Evolutionary conservation across 2,113 vertebrate genomes (phyloP), one percentile per base, ranked within the genome.

Genomic region (Antennarius striatus): DNA sequence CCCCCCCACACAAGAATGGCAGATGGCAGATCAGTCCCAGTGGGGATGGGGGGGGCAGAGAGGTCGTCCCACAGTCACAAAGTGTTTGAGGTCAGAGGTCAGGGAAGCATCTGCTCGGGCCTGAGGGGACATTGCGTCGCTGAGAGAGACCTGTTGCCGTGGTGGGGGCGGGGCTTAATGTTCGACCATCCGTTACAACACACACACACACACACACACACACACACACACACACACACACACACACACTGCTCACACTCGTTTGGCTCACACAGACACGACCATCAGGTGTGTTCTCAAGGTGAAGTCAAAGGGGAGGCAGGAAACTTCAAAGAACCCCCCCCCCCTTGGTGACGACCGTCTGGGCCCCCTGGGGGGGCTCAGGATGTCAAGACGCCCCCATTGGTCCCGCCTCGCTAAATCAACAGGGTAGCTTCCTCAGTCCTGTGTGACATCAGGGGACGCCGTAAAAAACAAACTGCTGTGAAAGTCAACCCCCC

Each of bases 61-160:
- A 81, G 90, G 77, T 74, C 65, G 62, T 80, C 84, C 88, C 87
- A 81, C 75, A 85, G 81, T 89, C 89, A 92, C 92, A 93, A 92
- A 92, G 92, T 91, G 89, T 85, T 88, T 62, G 30, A 78, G 89
- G 87, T 92, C 88, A 90, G 65, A 85, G 92, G 87, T 93, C 82
- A 57, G 72, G 65, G 71, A 84, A 91, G 92, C 92, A 93, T 93
- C 92, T 93, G 92, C 89, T 93, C 82, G 10, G 80, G 87, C 84
- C 86, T 84, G 75, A 87, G 85, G 90, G 85, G 85, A 90, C 89
- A 90, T 90, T 86, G 62, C 89, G 77, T 72, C 28, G 83, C 75
- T 65, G 81, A 76, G 82, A 86, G 79, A 85, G 90, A 93, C 91
- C 91, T 93, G 92, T 92, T 93, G 92, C 88, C 75, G 60, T 79